Evolutionary conservation across 2,113 vertebrate genomes (phyloP), one percentile per base, ranked within the genome.

Genomic region (Cinclus cinclus): DNA sequence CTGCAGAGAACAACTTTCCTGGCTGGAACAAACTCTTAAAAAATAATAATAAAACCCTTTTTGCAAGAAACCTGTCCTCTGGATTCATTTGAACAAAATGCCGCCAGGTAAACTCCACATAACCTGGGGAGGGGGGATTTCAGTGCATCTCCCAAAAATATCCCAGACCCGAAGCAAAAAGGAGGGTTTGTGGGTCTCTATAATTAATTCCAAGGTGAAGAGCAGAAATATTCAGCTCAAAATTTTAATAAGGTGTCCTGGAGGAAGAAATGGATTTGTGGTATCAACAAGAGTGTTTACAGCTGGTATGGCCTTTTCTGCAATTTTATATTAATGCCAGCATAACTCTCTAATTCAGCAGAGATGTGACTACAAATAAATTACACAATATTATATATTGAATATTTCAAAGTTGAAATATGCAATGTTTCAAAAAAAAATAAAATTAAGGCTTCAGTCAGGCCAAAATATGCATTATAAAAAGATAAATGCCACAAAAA

Each of bases 1-100:
- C 15, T 19, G 41, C 1, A 55, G 30, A 89, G 63, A 83, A 11
- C 39, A 59, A 75, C 42, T 46, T 64, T 86, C 46, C 83, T 46
- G 73, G 62, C 37, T 81, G 52, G 91, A 94, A 53, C 6, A 80
- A 74, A 78, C 76, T 78, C 68, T 82, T 78, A 35, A 85, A 93
- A 80, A 90, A 81, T 11, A 75, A 42, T 23, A 58, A 47, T 47
- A 80, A 91, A 91, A 42, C 11, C 10, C 5, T 83, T 81, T 75
- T 63, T 55, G 39, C 50, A 55, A 67, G 76, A 49, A 82, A 91
- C 31, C 30, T 47, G 31, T 70, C 77, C 55, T 87, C 50, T 78
- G 2, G 4, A 62, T 14, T 42, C 33, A 55, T 52, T n/a, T 30
- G 33, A 93, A 71, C 2, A 14, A 83, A 88, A 70, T 30, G 11